Evolutionary conservation across 2,888 invertebrate species (phyloP).

Genomic region (Theretra japonica): DNA sequence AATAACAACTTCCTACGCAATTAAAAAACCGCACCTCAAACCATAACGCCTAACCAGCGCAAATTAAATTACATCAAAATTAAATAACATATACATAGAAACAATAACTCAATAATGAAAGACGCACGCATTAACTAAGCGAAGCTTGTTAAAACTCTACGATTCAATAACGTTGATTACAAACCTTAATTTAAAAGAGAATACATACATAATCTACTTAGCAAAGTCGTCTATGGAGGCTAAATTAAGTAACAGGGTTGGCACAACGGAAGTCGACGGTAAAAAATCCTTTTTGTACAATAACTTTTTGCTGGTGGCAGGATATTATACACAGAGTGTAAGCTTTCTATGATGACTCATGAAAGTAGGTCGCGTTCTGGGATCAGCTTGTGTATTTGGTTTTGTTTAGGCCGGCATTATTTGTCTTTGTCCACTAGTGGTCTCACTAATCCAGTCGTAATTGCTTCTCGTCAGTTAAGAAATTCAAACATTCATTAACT

Average conservation of each 20-base stretch:
- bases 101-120: slow-evolving; percentile 5
- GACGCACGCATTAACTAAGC: background rate
- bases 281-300: no score
- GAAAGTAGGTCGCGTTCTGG: no score
- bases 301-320: no score
- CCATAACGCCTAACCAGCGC: background rate
- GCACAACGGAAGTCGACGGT: background rate
- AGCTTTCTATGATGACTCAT: no score
- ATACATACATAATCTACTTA: slow-evolving; percentile 39
- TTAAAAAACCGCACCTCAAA: background rate
- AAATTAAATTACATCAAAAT: background rate
- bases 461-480: no score
- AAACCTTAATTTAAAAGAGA: slow-evolving; percentile 42
- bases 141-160: slow-evolving; percentile 40
- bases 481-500: no score
- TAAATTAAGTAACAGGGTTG: slow-evolving; percentile 30
- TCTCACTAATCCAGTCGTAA: no score
- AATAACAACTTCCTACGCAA: no score
- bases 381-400: no score
- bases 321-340: no score
- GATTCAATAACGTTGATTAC: slow-evolving; percentile 47
- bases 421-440: no score
- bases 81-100: background rate
- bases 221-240: slow-evolving; percentile 35
- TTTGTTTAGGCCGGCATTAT: no score